These are phyloP conservation scores for Petrocephalus sullivani DNA, from an alignment of 2,797 vertebrate species.

Conservation along the genomic window DNA sequence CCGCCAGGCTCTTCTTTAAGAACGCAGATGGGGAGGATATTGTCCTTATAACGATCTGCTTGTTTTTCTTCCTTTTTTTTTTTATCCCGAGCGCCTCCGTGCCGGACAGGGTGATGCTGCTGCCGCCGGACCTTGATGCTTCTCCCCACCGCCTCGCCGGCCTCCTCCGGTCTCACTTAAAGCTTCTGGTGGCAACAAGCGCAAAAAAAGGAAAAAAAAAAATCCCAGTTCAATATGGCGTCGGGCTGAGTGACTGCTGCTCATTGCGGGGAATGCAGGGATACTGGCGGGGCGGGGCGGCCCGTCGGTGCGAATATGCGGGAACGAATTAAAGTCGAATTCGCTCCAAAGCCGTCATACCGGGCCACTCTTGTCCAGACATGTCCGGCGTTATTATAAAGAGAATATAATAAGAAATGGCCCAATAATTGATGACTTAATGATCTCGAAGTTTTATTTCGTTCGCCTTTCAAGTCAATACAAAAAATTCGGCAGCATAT, in stretches of 20 bases:
- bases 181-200: slow-evolving; percentile 55
- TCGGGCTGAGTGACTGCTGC: slow-evolving; percentile 59
- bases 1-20: slow-evolving; percentile 36
- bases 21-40: slow-evolving; percentile 16
- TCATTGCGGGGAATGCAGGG: slow-evolving; percentile 54
- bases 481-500: neutral
- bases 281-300: slow-evolving; percentile 45
- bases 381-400: neutral
- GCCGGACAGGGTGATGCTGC: slow-evolving; percentile 41
- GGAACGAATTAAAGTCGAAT: neutral
- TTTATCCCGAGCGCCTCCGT: slow-evolving; percentile 41
- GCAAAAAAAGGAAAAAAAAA: neutral
- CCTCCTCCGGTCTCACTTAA: slow-evolving; percentile 48
- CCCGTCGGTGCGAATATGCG: slow-evolving; percentile 62
- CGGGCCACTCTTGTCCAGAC: neutral
- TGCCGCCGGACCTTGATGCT: slow-evolving; percentile 44
- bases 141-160: slow-evolving; percentile 35
- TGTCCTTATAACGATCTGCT: slow-evolving; percentile 32
- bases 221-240: slow-evolving; percentile 70
- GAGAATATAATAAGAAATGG: neutral
- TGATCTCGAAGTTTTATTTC: neutral
- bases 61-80: slow-evolving; percentile 24
- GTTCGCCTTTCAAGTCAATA: neutral
- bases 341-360: neutral
- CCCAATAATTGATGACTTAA: neutral